Conservation (phyloP, 2,113 vertebrate species). For the Crotalus viridis region DNA sequence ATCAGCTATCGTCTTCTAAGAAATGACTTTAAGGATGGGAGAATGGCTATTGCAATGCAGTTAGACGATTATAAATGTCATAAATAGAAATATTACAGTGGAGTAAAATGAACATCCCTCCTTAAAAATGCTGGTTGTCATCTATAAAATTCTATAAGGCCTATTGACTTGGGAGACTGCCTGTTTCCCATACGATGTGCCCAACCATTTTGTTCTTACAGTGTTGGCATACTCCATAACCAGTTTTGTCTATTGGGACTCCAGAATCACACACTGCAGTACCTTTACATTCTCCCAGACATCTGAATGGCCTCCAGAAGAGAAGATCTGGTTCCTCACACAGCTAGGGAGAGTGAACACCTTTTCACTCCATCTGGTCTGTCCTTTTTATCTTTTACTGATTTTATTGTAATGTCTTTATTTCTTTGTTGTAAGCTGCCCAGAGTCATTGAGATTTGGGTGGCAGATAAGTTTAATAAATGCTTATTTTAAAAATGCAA, state of each 20-base stretch:
- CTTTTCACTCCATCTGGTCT: background rate
- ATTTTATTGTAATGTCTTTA: background rate
- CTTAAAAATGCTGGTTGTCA: background rate
- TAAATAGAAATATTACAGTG: background rate
- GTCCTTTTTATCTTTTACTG: background rate
- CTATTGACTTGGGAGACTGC: background rate
- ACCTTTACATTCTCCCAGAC: background rate
- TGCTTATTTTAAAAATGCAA: background rate
- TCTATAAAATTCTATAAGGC: background rate
- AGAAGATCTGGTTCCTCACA: background rate
- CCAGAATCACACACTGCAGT: background rate
- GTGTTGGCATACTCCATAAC: background rate
- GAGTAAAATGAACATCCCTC: background rate
- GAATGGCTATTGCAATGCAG: background rate
- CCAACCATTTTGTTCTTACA: background rate
- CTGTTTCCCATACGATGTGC: background rate
- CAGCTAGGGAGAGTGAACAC: background rate
- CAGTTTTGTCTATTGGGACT: background rate
- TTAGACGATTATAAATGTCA: background rate
- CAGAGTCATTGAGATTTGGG: background rate
- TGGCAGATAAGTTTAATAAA: background rate
- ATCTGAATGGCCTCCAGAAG: background rate
- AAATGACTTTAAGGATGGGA: background rate
- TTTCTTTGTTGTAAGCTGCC: background rate
- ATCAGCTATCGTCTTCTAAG: background rate